Base-by-base conservation (phyloP, 2,113 vertebrate species). In the Cromileptes altivelis region DNA sequence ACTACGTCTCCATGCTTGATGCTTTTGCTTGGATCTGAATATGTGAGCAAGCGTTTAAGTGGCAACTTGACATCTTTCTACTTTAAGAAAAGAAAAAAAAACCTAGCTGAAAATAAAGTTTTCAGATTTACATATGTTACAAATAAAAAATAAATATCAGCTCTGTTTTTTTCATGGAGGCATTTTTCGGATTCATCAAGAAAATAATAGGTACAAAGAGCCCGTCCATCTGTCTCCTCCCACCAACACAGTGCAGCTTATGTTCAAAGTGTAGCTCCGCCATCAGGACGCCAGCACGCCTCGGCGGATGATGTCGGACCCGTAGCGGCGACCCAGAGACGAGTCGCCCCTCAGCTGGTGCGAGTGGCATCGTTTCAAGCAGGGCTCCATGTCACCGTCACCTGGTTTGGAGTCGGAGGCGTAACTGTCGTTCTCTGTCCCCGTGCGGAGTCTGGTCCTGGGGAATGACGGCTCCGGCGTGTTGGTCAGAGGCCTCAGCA, bases 281-380 rank as follows among this genome's bases (percentile, higher is more conserved):
- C 85, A 84, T 99, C 97, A 99, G 72, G 98, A 99, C 3, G 98
- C 98, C 85, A 99, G 87, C 85, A 99, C 98, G 83, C 98, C 97
- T 0, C 96, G 96, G 42, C 96, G 96, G 83, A 99, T 97, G 80
- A 98, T 96, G 88, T 98, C 96, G 0, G 97, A 95, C 25, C 94
- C 94, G 83, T 96, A 96, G 90, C 97, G 96, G 63, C 96, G 95
- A 69, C 89, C 86, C 23, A 98, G 96, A 0, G 95, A 81, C 78
- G 95, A 88, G 86, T 91, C 95, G 8, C 97, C 95, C 3, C 95
- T 91, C 78, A 97, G 96, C 86, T 95, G 93, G 92, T 96, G 96
- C 82, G 96, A 95, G 50, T 95, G 91, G 87, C 97, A 97, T n/a
- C 97, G 95, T 3, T 97, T 97, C 3, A 96, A 87, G 3, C 96